phyloP scores from a whole-genome alignment of 2,888 invertebrate genomes.

The Molorchus minor region DNA sequence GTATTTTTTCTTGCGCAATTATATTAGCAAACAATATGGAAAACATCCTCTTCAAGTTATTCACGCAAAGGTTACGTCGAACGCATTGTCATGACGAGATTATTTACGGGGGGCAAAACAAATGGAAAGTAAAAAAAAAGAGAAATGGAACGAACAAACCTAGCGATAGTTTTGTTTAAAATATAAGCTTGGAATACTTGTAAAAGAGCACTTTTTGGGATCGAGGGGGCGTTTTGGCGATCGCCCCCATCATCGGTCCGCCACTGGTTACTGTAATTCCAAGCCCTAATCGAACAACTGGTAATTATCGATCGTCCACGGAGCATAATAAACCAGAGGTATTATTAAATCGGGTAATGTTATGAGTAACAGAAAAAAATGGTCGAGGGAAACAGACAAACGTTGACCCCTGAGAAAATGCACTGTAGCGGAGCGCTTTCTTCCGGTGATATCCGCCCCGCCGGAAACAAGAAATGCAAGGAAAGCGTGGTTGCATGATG shows the following conservation, averaged over 20 bases:
- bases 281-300: no score
- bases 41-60: not conserved
- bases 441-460: constrained; percentile 11
- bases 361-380: no score
- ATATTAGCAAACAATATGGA: not conserved
- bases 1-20: not conserved
- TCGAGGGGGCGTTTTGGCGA: no score
- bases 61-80: not conserved
- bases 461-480: constrained; percentile 5
- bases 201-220: no score
- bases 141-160: not conserved
- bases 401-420: constrained; percentile 24
- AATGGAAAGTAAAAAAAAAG: not conserved
- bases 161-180: not conserved
- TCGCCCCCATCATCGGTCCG: no score
- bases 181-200: no score
- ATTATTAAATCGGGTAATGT: no score
- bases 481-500: no score
- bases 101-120: not conserved
- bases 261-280: no score
- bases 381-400: no score
- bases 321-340: no score
- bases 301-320: no score
- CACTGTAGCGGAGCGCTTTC: constrained; percentile 20
- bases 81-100: not conserved